Evolutionary conservation across 2,113 vertebrate genomes (phyloP).

Genomic region (Scomber colias): DNA sequence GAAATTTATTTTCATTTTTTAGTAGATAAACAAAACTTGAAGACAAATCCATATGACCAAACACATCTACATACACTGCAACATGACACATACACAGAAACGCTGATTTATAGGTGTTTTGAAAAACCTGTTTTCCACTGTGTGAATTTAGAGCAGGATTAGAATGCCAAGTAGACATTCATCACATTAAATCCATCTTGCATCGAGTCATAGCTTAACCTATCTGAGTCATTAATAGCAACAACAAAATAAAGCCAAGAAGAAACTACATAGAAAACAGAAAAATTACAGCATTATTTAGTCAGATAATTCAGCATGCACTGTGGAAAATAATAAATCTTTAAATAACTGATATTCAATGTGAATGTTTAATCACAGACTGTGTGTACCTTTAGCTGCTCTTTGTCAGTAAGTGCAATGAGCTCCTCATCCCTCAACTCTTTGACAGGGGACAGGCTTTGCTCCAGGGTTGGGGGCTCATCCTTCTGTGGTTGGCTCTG

Average conservation of each 20-base stretch:
- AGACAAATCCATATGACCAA: slow-evolving; percentile 23
- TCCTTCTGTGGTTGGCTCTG: slow-evolving; percentile 37
- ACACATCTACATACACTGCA: not conserved
- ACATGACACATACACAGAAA: not conserved
- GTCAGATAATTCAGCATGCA: not conserved
- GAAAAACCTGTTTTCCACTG: not conserved
- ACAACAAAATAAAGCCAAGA: not conserved
- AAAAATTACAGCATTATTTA: not conserved
- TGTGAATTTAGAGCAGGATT: slow-evolving; percentile 20
- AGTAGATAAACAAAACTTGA: slow-evolving; percentile 13
- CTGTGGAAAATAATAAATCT: not conserved
- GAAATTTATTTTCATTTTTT: not conserved
- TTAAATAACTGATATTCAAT: not conserved
- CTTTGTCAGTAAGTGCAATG: slow-evolving; percentile 73
- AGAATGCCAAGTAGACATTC: not conserved
- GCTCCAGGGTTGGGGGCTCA: slow-evolving; percentile 23
- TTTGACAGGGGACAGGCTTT: slow-evolving; percentile 53
- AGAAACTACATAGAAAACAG: not conserved
- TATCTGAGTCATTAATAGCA: not conserved
- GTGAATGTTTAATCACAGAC: not conserved
- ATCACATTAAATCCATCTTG: not conserved
- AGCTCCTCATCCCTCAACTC: slow-evolving; percentile 66
- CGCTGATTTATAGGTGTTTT: not conserved
- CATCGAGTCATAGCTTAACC: not conserved
- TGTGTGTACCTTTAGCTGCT: slow-evolving; percentile 82